Base-by-base conservation (phyloP, 2,888 invertebrate species). In the Kryphioiulus occultus region DNA sequence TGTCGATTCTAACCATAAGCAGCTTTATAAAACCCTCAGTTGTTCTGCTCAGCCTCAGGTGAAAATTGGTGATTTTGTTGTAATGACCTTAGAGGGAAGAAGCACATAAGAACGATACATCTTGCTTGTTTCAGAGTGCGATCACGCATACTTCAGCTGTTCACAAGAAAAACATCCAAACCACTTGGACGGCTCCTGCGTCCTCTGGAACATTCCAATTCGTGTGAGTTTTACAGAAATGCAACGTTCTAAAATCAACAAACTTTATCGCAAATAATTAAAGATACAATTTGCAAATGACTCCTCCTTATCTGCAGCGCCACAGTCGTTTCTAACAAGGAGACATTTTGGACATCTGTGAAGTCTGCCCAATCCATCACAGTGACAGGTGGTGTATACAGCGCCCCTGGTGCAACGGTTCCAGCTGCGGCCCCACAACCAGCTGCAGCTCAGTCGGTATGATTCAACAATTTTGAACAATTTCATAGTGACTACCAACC, bases 181-280 rank as follows among this genome's bases (percentile, higher is more conserved):
- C 44, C 15, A 85, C 85, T 17, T 85, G 85, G 87, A 85, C 47
- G 12, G 87, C 87, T 42, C 87, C 87, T 3, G 22, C 17, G 2
- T 85, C 85, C 12, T 30, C 32, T 30, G 87, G 85, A 22, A 84
- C 44, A 22, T 22, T 85, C 22, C 26, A 47, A 19, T 87, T 87
- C 85, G 32, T 42, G 87, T 87, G 32, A 84, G 86, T 53, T n/a
- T 4, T 47, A 86, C 26, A 53, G 15, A 30, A 30, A 82, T 86
- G 82, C 32, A 87, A 22, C 78, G 47, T 2, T 68, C n/a, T 39
- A 87, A 87, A 47, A 32, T 19, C 47, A 78, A n/a, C n/a, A n/a
- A n/a, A n/a, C n/a, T n/a, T n/a, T n/a, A n/a, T n/a, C n/a, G n/a
- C n/a, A n/a, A n/a, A n/a, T n/a, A n/a, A n/a, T n/a, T n/a, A n/a